Percentiles rank a stretch among this genome's conserved stretches.
These are phyloP conservation scores for Chrysolina haemoptera DNA, from an alignment of 2,888 invertebrate species.

Conservation along the genomic window DNA sequence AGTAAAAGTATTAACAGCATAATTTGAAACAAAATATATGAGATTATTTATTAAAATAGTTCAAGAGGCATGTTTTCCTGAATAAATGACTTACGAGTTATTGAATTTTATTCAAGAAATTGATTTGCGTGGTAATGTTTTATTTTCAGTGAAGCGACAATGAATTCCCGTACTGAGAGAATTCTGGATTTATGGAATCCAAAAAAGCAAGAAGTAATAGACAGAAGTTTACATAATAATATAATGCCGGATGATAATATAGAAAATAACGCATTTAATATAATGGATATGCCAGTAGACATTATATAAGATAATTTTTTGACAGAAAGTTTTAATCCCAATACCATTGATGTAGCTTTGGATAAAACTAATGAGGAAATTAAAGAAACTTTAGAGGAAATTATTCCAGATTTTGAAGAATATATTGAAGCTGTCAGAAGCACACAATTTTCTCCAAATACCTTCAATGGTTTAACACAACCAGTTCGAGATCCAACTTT, in stretches of 20 bases:
- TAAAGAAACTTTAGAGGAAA: background rate
- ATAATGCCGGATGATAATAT: slow-evolving; percentile 8
- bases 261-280: background rate
- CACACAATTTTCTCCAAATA: background rate
- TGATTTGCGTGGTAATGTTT: too few species aligned
- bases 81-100: background rate
- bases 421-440: background rate
- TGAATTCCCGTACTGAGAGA: slow-evolving; percentile 2
- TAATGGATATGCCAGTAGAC: slow-evolving; percentile 6
- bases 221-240: slow-evolving; percentile 1
- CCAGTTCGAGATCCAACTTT: background rate
- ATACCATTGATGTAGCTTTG: slow-evolving; percentile 13
- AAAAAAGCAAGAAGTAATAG: background rate
- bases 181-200: background rate
- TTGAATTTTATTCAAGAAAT: background rate
- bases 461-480: slow-evolving; percentile 10
- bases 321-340: background rate
- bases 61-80: slow-evolving; percentile 9
- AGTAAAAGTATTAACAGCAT: background rate
- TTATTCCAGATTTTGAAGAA: slow-evolving; percentile 11
- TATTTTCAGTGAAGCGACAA: background rate
- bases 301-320: slow-evolving; percentile 2
- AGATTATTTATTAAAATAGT: background rate
- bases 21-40: slow-evolving; percentile 2
- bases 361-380: slow-evolving; percentile 2